Conservation (phyloP, 2,888 invertebrate genomes). For the Therioaphis trifolii region DNA sequence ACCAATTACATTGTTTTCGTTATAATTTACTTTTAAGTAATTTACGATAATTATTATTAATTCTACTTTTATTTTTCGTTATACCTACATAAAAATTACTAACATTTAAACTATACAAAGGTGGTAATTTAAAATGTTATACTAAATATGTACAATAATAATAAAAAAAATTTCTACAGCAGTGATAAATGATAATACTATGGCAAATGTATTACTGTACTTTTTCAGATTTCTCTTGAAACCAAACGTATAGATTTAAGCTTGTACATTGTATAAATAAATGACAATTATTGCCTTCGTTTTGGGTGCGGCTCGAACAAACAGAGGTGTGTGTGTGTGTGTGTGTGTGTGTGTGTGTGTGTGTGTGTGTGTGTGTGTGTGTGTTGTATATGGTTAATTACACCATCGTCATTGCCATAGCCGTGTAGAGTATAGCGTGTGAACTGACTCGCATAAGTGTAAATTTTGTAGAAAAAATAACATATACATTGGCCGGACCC, state of each 20-base stretch:
- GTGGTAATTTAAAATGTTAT: not conserved
- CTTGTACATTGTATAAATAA: conserved; percentile 34
- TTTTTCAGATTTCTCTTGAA: conserved; percentile 49
- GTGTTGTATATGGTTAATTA: conserved; percentile 50
- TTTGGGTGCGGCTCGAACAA: conserved; percentile 49
- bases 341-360: not conserved
- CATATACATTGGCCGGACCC: conserved; percentile 41
- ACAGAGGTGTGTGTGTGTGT: conserved; percentile 45
- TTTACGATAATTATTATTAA: not conserved
- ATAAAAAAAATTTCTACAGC: too few relatives aligned
- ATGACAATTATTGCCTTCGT: conserved; percentile 50
- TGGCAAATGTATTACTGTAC: not conserved
- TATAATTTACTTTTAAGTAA: not conserved
- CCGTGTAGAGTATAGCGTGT: conserved; percentile 35
- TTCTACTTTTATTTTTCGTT: not conserved
- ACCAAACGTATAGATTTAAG: conserved; percentile 45
- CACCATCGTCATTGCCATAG: conserved; percentile 43
- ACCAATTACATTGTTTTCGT: not conserved
- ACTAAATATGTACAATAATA: not conserved
- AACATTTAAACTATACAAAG: not conserved
- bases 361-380: not conserved
- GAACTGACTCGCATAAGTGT: conserved; percentile 48
- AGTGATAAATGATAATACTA: conserved; percentile 8
- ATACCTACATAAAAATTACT: too few relatives aligned
- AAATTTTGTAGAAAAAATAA: conserved; percentile 44